These are phyloP conservation scores for Hemiscyllium ocellatum DNA, from an alignment of 2,113 vertebrate genomes.

Conservation along the genomic window DNA sequence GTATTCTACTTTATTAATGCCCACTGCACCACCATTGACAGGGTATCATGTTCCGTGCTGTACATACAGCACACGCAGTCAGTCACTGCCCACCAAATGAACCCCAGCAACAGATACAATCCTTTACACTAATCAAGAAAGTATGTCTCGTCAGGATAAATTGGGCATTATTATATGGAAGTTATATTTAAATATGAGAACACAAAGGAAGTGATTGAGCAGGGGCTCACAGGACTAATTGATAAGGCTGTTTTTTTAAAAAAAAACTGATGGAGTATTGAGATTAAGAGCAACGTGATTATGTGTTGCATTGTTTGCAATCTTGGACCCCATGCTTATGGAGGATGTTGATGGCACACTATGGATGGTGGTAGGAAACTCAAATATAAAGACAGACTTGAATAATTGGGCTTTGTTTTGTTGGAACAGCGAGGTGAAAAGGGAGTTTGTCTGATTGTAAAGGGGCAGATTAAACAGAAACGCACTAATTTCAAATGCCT, in stretches of 20 bases:
- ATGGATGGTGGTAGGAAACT: not conserved
- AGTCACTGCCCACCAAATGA: too few species aligned
- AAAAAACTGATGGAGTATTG: not conserved
- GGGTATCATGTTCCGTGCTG: too few species aligned
- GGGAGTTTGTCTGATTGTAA: not conserved
- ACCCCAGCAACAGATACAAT: too few species aligned
- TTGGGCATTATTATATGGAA: too few species aligned
- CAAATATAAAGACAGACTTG: not conserved
- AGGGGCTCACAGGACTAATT: not conserved
- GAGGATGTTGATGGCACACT: not conserved
- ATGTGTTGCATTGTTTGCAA: not conserved
- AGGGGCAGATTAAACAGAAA: not conserved
- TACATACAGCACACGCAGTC: too few species aligned
- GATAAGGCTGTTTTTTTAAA: not conserved
- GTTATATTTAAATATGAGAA: not conserved
- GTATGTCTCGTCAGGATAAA: too few species aligned
- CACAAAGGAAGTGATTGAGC: not conserved
- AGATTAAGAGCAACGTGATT: not conserved
- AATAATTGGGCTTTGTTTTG: not conserved
- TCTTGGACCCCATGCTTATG: not conserved
- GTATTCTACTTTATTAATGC: not conserved
- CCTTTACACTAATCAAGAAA: too few species aligned
- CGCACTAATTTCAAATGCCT: not conserved
- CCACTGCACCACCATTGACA: too few species aligned
- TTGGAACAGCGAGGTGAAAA: not conserved